A percentile compares a stretch with the other conserved stretches of the same genome.
Evolutionary conservation across 2,113 vertebrate genomes (phyloP).

Genomic region (Andinoacara biseriatus): DNA sequence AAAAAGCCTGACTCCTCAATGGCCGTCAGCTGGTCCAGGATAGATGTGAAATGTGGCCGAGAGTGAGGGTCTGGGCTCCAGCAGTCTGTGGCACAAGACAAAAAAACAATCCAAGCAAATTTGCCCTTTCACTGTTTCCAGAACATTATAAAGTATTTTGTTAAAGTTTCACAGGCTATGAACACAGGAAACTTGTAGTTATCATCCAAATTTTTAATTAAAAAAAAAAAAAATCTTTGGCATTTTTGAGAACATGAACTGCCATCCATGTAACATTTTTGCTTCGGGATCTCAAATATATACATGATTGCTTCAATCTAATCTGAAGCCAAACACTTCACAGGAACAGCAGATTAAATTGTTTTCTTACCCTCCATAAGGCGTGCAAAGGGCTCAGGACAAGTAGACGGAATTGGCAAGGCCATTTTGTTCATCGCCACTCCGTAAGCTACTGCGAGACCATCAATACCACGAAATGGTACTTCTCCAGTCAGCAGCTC

Average conservation of each 20-base stretch:
- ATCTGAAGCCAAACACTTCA: neutral
- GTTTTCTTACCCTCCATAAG: slow-evolving; percentile 93
- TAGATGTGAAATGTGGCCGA: slow-evolving; percentile 88
- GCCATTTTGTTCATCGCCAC: slow-evolving; percentile 98
- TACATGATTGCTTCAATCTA: neutral
- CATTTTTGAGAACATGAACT: neutral
- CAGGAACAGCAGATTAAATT: neutral
- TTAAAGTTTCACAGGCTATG: slow-evolving; percentile 5
- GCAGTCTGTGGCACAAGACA: slow-evolving; percentile 83
- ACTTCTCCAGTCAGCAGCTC: slow-evolving; percentile 95
- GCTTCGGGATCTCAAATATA: neutral
- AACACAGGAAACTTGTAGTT: neutral
- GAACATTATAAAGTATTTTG: neutral
- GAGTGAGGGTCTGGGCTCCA: slow-evolving; percentile 93
- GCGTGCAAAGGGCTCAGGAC: slow-evolving; percentile 93
- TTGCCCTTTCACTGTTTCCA: neutral
- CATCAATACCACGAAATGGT: slow-evolving; percentile 94
- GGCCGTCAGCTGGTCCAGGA: slow-evolving; percentile 91
- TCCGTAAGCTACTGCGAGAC: slow-evolving; percentile 93
- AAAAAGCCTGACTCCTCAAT: slow-evolving; percentile 98
- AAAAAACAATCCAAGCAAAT: neutral
- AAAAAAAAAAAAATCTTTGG: neutral
- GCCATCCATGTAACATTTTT: neutral
- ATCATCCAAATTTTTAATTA: neutral
- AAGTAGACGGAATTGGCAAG: slow-evolving; percentile 95